A percentile compares a stretch with the other conserved stretches of the same genome.
Conservation (phyloP, 2,113 vertebrate species). For the Rhinopomastus cyanomelas region DNA sequence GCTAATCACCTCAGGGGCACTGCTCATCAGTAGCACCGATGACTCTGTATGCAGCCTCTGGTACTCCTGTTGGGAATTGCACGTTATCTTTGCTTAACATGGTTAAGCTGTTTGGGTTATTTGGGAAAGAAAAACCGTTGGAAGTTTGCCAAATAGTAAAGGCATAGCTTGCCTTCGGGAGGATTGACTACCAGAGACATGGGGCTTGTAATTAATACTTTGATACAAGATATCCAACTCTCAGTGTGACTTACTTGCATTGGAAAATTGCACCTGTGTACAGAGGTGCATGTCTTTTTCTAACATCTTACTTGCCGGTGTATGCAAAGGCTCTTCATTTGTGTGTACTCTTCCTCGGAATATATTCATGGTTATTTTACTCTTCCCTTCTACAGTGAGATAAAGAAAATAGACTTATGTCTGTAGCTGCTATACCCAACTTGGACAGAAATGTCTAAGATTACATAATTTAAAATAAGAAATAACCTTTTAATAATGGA, state of each 20-base stretch:
- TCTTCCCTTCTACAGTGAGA: not conserved
- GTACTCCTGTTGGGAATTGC: not conserved
- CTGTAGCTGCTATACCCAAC: not conserved
- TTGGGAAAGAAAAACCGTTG: not conserved
- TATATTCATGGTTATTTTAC: not conserved
- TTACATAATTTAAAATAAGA: not conserved
- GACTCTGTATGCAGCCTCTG: not conserved
- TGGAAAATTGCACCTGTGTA: not conserved
- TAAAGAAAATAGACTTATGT: not conserved
- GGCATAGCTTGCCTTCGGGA: not conserved
- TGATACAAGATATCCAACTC: not conserved
- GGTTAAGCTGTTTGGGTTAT: constrained; percentile 12
- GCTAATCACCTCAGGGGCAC: not conserved
- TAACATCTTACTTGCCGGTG: not conserved
- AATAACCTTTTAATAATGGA: not conserved
- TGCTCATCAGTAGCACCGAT: not conserved
- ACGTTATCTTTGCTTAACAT: constrained; percentile 4
- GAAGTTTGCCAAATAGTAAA: not conserved
- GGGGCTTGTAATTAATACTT: constrained; percentile 9
- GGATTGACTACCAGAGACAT: not conserved
- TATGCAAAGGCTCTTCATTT: not conserved
- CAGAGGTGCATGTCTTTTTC: not conserved
- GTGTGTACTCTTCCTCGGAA: not conserved
- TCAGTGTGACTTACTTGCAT: not conserved
- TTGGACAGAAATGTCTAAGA: not conserved